Evolutionary conservation across 2,888 invertebrate species (phyloP).

Genomic region (Sicus ferrugineus): DNA sequence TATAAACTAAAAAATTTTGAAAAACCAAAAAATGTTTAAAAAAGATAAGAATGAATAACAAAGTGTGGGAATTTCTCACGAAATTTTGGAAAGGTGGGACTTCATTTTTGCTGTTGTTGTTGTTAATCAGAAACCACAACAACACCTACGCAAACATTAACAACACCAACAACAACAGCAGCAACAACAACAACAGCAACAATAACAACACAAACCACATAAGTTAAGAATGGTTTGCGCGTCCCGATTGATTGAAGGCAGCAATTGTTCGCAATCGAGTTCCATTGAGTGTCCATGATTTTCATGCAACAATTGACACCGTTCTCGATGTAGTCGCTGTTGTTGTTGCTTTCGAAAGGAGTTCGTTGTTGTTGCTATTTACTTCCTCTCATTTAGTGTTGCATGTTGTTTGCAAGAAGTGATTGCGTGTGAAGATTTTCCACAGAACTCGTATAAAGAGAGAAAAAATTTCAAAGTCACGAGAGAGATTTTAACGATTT

Average conservation of each 20-base stretch:
- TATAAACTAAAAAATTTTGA: neutral
- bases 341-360: neutral
- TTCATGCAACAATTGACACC: conserved; percentile 29
- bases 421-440: no score
- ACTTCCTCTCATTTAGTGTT: no score
- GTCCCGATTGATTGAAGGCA: conserved; percentile 20
- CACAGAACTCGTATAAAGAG: no score
- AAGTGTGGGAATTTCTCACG: conserved; percentile 46
- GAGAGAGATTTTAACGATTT: no score
- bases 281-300: conserved; percentile 31
- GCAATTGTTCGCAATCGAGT: conserved; percentile 22
- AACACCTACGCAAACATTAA: neutral
- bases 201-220: conserved; percentile 13
- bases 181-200: conserved; percentile 2
- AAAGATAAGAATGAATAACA: conserved; percentile 15
- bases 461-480: no score
- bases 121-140: neutral
- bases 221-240: neutral
- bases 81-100: conserved; percentile 26
- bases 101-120: neutral
- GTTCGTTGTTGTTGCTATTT: neutral
- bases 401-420: no score
- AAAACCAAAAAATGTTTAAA: neutral
- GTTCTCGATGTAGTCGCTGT: neutral
- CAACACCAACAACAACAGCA: neutral